Base-by-base conservation (phyloP, 2,113 vertebrate genomes). In the Tyrannus savana region DNA sequence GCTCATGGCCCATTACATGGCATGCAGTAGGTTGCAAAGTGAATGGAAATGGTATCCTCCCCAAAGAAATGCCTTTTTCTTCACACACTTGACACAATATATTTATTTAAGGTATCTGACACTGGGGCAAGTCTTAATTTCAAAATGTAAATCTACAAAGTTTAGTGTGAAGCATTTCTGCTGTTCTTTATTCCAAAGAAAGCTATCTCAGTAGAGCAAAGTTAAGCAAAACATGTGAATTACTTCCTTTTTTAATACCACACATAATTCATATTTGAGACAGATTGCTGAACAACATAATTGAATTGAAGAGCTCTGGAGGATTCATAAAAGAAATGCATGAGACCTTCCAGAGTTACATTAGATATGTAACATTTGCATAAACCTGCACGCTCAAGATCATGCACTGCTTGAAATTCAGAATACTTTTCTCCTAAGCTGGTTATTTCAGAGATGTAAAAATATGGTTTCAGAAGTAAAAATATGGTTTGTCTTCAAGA, bases 251-350 rank as follows among this genome's bases (percentile, higher is more conserved):
- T 93, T 63, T 84, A 83, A 80, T 69, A 73, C 30, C 13, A 47
- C 58, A 30, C 14, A 42, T 66, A 90, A 88, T 46, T 91, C 31
- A 30, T 78, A 41, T 83, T 68, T 95, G 75, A 89, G 76, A 47
- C 27, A 86, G 85, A 71, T 33, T 94, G 72, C 75, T 92, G 83
- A 85, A 79, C 72, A 95, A 62, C 42, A 4, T 59, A 88, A 90
- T 88, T 93, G 82, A 83, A 79, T 79, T 83, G 76, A 37, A 50
- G 50, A 55, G 28, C 76, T 89, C 72, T 84, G 33, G 31, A 93
- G 80, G 39, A 89, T 77, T 90, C 35, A 28, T 59, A 42, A 62
- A 76, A 88, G 55, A 84, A 92, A 86, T 80, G 25, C 59, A 46
- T 73, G 19, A 92, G 67, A 92, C 68, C n/a, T 69, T 95, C 41